Conservation (phyloP, 2,888 invertebrate species). For the Pediacus dermestoides region DNA sequence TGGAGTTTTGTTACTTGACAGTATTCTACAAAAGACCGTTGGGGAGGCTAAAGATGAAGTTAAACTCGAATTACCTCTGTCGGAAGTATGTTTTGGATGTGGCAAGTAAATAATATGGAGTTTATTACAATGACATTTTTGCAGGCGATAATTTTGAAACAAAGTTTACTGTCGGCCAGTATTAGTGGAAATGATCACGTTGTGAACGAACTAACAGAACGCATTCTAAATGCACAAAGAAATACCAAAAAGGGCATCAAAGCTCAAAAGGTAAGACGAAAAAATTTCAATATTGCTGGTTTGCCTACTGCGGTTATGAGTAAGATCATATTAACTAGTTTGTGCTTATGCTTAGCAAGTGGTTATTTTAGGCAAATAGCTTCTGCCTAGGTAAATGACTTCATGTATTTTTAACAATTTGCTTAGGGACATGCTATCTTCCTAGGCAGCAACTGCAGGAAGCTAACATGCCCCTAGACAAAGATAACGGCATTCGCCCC, state of each 20-base stretch:
- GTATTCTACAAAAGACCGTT: slow-evolving; percentile 81
- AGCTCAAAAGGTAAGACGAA: slow-evolving; percentile 78
- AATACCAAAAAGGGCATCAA: slow-evolving; percentile 81
- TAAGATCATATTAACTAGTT: too few species aligned
- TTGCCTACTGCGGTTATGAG: too few species aligned
- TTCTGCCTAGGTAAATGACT: too few species aligned
- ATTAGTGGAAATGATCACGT: slow-evolving; percentile 68
- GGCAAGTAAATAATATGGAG: neutral
- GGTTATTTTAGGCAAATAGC: too few species aligned
- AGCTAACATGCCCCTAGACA: too few species aligned
- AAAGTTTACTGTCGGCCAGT: slow-evolving; percentile 72
- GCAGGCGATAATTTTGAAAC: slow-evolving; percentile 76
- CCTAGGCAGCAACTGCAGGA: too few species aligned
- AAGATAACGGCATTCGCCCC: too few species aligned
- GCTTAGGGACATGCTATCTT: too few species aligned
- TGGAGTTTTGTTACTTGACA: slow-evolving; percentile 84
- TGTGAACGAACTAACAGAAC: slow-evolving; percentile 70
- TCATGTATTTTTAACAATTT: too few species aligned
- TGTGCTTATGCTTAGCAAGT: too few species aligned
- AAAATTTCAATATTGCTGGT: too few species aligned
- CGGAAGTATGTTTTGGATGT: slow-evolving; percentile 62
- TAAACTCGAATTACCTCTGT: slow-evolving; percentile 79
- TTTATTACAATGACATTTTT: too few species aligned
- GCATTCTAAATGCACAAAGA: slow-evolving; percentile 68
- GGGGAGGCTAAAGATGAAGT: slow-evolving; percentile 72